Evolutionary conservation across 2,888 invertebrate species (phyloP).

Genomic region (Coenonympha arcania): DNA sequence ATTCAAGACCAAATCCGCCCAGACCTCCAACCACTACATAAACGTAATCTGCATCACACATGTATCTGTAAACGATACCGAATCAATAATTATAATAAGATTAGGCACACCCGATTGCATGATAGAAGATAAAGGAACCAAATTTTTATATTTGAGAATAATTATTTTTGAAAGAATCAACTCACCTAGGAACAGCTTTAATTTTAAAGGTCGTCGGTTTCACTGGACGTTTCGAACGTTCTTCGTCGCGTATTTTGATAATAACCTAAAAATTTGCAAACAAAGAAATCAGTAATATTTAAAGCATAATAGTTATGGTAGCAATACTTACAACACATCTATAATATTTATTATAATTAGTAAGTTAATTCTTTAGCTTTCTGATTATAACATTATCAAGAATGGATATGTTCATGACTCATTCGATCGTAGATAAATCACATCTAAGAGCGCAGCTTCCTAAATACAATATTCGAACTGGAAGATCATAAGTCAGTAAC

Average conservation of each 20-base stretch:
- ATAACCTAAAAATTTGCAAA: slow-evolving; percentile 57
- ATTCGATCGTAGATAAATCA: too few relatives aligned
- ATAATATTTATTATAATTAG: too few relatives aligned
- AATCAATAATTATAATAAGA: neutral
- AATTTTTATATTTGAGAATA: neutral
- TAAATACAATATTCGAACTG: too few relatives aligned
- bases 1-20: slow-evolving; percentile 93
- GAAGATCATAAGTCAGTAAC: too few relatives aligned
- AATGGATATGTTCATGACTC: too few relatives aligned
- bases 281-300: too few relatives aligned
- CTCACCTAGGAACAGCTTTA: slow-evolving; percentile 59
- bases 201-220: slow-evolving; percentile 42
- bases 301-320: too few relatives aligned
- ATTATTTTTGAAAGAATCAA: slow-evolving; percentile 6
- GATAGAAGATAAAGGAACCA: neutral
- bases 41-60: slow-evolving; percentile 60
- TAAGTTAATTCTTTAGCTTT: too few relatives aligned
- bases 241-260: slow-evolving; percentile 70
- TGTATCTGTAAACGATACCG: slow-evolving; percentile 49
- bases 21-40: slow-evolving; percentile 85
- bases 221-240: slow-evolving; percentile 42
- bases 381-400: too few relatives aligned
- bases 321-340: too few relatives aligned
- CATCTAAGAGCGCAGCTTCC: too few relatives aligned
- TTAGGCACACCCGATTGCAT: too few relatives aligned